Conservation (phyloP, 2,113 vertebrate species). For the Argyrosomus japonicus region DNA sequence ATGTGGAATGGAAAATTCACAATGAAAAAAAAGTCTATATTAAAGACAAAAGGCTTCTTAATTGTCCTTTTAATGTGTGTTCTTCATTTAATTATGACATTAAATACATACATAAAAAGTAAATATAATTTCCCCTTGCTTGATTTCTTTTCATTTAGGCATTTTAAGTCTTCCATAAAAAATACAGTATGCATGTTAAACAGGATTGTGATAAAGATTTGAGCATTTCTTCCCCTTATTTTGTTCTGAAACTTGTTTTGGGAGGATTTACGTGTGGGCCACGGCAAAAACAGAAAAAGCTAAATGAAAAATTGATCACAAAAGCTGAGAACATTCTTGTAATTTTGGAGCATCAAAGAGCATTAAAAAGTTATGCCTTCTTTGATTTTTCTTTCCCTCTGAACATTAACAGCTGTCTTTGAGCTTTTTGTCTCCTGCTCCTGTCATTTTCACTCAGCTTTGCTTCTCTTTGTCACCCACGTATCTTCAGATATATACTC, state of each 20-base stretch:
- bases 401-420: conserved; percentile 54
- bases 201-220: neutral
- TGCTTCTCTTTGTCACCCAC: conserved; percentile 59
- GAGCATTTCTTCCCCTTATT: neutral
- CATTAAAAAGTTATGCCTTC: conserved; percentile 55
- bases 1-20: neutral
- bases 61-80: neutral
- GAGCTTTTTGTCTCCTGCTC: conserved; percentile 29
- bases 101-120: neutral
- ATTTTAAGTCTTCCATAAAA: neutral
- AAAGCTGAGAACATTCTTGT: conserved; percentile 53
- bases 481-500: conserved; percentile 40
- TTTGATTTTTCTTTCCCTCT: conserved; percentile 59
- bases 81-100: neutral
- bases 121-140: neutral
- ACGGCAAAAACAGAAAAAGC: conserved; percentile 2
- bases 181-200: conserved; percentile 4
- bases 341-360: conserved; percentile 66
- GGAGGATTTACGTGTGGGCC: conserved; percentile 9
- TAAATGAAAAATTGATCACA: conserved; percentile 48
- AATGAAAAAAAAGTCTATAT: no score
- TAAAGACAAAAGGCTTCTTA: neutral
- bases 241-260: conserved; percentile 16
- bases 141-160: neutral
- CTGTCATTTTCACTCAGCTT: conserved; percentile 30